phyloP scores from a whole-genome alignment of 2,797 vertebrate species.

The Taenioides sp. region DNA sequence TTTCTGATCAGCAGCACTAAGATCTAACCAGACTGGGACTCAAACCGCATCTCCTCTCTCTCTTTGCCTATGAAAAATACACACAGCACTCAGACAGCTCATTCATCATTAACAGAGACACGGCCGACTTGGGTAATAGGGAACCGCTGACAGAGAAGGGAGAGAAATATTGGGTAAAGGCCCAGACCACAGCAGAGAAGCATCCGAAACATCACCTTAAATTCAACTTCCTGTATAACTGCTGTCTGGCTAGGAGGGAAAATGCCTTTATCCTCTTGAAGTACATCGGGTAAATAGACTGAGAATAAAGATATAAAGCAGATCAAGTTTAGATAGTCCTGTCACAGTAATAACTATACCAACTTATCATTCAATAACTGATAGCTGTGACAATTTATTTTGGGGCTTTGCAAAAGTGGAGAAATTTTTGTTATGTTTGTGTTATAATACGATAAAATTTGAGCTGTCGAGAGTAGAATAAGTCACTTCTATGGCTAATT shows the following conservation, averaged over 20 bases:
- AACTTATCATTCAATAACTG: too few species aligned
- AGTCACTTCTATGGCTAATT: too few species aligned
- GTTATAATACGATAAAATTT: too few species aligned
- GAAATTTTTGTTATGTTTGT: too few species aligned
- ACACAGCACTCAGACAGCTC: slow-evolving; percentile 21
- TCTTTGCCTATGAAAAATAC: slow-evolving; percentile 10
- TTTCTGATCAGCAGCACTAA: slow-evolving; percentile 16
- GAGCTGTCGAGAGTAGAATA: too few species aligned
- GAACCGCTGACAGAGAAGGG: slow-evolving; percentile 22
- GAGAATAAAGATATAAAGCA: neutral
- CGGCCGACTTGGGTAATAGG: slow-evolving; percentile 27
- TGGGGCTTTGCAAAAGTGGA: too few species aligned
- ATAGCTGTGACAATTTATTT: too few species aligned
- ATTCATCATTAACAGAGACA: slow-evolving; percentile 44
- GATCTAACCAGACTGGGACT: slow-evolving; percentile 30
- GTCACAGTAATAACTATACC: too few species aligned
- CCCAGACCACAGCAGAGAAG: slow-evolving; percentile 7
- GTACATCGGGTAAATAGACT: neutral
- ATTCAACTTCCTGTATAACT: slow-evolving; percentile 4
- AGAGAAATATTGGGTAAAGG: slow-evolving; percentile 16
- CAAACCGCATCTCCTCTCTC: slow-evolving; percentile 12
- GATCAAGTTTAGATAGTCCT: neutral
- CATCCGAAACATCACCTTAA: slow-evolving; percentile 8
- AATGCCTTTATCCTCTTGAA: neutral
- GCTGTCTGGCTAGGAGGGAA: neutral